Evolutionary conservation across 92 coral and sea anemone species (phyloP).

Genomic region (Bergia sp.): DNA sequence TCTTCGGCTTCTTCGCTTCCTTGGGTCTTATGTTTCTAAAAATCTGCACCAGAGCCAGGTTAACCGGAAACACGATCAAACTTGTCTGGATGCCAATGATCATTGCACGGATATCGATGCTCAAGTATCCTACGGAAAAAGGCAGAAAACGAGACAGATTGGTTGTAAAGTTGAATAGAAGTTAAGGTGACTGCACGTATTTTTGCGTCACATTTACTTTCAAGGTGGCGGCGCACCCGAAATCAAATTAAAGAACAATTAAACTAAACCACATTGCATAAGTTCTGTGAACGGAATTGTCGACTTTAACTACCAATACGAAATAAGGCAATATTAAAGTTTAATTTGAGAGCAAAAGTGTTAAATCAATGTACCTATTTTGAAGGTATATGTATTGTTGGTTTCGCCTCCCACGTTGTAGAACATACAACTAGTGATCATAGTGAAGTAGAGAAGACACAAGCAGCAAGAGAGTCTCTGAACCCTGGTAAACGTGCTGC

Average conservation of each 20-base stretch:
- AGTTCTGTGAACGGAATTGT: no score
- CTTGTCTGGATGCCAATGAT: slow-evolving; percentile 91
- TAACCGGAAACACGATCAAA: slow-evolving; percentile 87
- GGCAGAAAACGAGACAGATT: no score
- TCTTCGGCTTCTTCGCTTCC: slow-evolving; percentile 37
- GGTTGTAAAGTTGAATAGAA: no score
- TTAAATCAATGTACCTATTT: slow-evolving; percentile 7
- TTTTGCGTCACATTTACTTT: no score
- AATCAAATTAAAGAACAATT: no score
- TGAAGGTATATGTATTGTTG: slow-evolving; percentile 22
- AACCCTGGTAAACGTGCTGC: slow-evolving; percentile 91
- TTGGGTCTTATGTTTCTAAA: slow-evolving; percentile 85
- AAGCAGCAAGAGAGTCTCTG: slow-evolving; percentile 89
- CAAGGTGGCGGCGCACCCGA: no score
- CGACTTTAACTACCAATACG: no score
- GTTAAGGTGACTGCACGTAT: no score
- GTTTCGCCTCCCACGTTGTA: slow-evolving; percentile 75
- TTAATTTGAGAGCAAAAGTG: no score
- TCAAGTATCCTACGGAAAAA: slow-evolving; percentile 60
- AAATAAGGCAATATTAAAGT: no score
- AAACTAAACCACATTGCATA: no score
- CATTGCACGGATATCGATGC: slow-evolving; percentile 76
- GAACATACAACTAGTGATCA: slow-evolving; percentile 95
- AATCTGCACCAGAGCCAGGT: slow-evolving; percentile 85
- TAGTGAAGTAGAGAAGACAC: slow-evolving; percentile 89